Conservation (phyloP, 2,113 vertebrate species). For the Tachuris rubrigastra region DNA sequence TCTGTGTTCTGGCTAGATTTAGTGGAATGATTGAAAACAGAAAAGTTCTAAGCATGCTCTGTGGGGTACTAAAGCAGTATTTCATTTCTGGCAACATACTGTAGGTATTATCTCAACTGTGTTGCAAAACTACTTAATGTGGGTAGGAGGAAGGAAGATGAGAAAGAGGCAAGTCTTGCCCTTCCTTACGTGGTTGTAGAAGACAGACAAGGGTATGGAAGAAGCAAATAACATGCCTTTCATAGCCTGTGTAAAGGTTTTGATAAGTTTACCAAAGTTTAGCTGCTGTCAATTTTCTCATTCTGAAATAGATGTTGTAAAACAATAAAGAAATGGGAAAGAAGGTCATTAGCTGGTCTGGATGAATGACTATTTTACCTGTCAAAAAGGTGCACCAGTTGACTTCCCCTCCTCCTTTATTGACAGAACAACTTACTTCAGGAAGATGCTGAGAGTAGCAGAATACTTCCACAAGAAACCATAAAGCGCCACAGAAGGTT, state of each 20-base stretch:
- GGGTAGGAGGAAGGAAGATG: neutral
- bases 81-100: conserved; percentile 25
- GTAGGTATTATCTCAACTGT: conserved; percentile 31
- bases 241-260: neutral
- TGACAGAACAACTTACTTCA: neutral
- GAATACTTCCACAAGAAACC: neutral
- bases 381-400: neutral
- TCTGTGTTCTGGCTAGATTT: conserved; percentile 22
- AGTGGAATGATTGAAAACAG: conserved; percentile 37
- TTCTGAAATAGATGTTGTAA: neutral
- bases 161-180: neutral
- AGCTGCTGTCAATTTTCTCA: neutral
- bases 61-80: neutral
- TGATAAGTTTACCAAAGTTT: neutral
- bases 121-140: conserved; percentile 30
- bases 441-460: neutral
- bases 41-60: neutral
- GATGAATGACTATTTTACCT: neutral
- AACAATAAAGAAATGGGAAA: neutral
- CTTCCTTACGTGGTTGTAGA: conserved; percentile 49
- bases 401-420: neutral
- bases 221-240: neutral
- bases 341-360: neutral
- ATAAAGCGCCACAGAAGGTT: neutral
- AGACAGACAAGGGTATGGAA: neutral